These are phyloP conservation scores for Catocala sponsa DNA, from an alignment of 2,888 invertebrate species.

Conservation along the genomic window DNA sequence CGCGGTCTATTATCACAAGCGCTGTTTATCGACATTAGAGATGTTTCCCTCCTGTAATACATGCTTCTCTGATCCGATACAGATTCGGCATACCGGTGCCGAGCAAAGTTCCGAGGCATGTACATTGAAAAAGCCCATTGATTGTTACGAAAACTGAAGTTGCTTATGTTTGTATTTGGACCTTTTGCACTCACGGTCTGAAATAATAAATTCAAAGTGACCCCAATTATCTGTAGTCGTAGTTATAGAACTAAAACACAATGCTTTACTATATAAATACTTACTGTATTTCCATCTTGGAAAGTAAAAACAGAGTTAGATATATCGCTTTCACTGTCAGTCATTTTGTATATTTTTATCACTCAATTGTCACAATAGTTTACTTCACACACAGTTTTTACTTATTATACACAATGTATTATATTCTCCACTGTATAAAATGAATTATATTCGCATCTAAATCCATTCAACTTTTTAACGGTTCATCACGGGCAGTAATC, in stretches of 20 bases:
- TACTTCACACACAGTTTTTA: neutral
- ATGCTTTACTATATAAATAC: constrained; percentile 26
- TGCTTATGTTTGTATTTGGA: constrained; percentile 61
- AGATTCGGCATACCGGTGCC: constrained; percentile 55
- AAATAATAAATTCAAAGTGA: constrained; percentile 34
- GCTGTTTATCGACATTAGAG: constrained; percentile 54
- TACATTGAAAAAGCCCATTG: constrained; percentile 64
- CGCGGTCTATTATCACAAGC: constrained; percentile 57
- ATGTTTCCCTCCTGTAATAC: constrained; percentile 62
- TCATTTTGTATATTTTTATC: constrained; percentile 44
- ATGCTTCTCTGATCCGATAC: constrained; percentile 62
- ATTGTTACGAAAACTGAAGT: constrained; percentile 57
- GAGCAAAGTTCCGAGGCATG: constrained; percentile 60
- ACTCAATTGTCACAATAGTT: neutral
- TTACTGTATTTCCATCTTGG: constrained; percentile 65
- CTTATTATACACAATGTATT: too few relatives aligned
- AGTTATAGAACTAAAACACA: too few relatives aligned
- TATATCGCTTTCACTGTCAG: constrained; percentile 68
- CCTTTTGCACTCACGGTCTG: constrained; percentile 68
- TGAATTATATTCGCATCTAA: too few relatives aligned
- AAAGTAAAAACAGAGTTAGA: constrained; percentile 56
- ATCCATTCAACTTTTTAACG: constrained; percentile 14
- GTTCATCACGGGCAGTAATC: too few relatives aligned
- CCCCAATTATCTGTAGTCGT: too few relatives aligned
- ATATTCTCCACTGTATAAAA: too few relatives aligned